Conservation (phyloP, 2,797 vertebrate genomes). For the Stomatorhinus walkeri region DNA sequence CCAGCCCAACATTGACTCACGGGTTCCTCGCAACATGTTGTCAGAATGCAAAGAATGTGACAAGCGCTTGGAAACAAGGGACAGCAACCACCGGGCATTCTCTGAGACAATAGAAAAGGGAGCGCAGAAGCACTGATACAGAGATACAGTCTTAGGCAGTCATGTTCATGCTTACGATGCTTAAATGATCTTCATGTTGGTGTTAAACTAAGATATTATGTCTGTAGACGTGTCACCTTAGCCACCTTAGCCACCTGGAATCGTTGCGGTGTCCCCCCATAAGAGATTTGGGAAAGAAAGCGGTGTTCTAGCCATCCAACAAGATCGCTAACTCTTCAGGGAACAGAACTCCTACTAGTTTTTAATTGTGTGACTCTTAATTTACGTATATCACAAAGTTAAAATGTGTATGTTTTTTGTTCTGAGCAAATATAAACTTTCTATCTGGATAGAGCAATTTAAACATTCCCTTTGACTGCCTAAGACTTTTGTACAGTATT, state of each 20-base stretch:
- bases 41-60: constrained; percentile 27
- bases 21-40: constrained; percentile 11
- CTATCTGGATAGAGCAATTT: background rate
- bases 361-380: background rate
- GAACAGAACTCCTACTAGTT: background rate
- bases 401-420: background rate
- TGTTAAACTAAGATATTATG: background rate
- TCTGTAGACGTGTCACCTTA: background rate
- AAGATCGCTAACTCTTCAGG: background rate
- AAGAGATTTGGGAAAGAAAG: background rate
- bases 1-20: background rate
- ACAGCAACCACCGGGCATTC: background rate
- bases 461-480: background rate
- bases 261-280: background rate
- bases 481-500: background rate
- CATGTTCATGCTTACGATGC: background rate
- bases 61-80: constrained; percentile 19
- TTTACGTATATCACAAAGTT: background rate
- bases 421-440: background rate
- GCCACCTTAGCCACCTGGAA: background rate
- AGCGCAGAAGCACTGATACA: background rate
- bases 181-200: background rate
- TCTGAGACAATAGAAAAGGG: background rate
- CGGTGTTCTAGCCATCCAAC: background rate
- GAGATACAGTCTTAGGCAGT: background rate